Evolutionary conservation across 2,797 vertebrate species (phyloP), one percentile per base, ranked within the genome.

Genomic region (Buphagus erythrorhynchus): DNA sequence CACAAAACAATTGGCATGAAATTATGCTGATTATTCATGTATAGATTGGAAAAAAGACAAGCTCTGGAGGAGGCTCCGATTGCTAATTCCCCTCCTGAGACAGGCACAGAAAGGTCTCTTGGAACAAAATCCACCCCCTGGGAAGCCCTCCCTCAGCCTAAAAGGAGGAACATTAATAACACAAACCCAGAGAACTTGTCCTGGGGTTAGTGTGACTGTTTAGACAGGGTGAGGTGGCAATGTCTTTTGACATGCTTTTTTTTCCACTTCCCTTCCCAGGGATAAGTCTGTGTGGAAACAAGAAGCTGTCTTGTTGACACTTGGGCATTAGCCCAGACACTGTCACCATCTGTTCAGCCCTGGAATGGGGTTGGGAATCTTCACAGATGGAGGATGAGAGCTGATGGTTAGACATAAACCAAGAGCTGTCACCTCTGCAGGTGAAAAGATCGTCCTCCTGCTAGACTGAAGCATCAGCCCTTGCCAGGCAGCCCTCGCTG

Each of bases 11-110:
- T 40, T 74, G 89, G 26, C 55, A 66, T 74, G 77, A 79, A 78
- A 82, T 85, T 43, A 91, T 71, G 51, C 63, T 90, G 77, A 88
- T 95, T 94, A 84, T 79, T 96, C 86, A 49, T 45, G 33, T 72
- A 59, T 75, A 87, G 85, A 84, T 40, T 79, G 82, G 59, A 76
- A 94, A 80, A 92, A 88, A 36, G 13, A 52, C 80, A 55, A 48
- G 38, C 42, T 93, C 80, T 55, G 72, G 78, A 91, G 86, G 67
- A 57, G 68, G 77, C 35, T 87, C 35, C 14, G 6, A 45, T 66
- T 86, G 62, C 77, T 88, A 86, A 94, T 86, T 90, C 58, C 18
- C 49, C 82, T 90, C 35, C 76, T 36, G 72, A 97, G 75, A 83
- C 57, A 79, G 22, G 35, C 61, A 78, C 54, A 51, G 75, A 81